Percentiles rank a stretch among this genome's conserved stretches.
phyloP scores from a whole-genome alignment of 2,113 vertebrate genomes.

The Rhynchomys soricoides region DNA sequence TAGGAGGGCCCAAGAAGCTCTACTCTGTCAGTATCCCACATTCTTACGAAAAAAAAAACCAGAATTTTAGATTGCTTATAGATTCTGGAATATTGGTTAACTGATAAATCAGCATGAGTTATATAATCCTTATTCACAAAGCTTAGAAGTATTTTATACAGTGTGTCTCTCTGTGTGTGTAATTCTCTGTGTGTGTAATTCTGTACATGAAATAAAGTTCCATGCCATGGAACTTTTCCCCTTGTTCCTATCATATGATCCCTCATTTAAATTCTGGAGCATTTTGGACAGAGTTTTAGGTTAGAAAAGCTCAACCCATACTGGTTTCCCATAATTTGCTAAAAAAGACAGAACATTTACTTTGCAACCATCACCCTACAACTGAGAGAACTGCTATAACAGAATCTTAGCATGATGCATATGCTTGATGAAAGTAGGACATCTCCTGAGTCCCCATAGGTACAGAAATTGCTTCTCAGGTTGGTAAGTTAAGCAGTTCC shows the following conservation, averaged over 20 bases:
- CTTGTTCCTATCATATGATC: not conserved
- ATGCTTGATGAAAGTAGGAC: not conserved
- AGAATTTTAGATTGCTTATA: not conserved
- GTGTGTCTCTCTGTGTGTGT: not conserved
- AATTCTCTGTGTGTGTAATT: not conserved
- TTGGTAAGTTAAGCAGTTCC: constrained; percentile 44
- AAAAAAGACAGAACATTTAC: not conserved
- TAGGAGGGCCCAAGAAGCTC: not conserved
- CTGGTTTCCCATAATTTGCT: not conserved
- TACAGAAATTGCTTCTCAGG: not conserved
- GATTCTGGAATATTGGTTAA: not conserved
- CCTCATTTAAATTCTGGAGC: not conserved
- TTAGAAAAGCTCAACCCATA: not conserved
- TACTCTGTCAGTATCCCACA: not conserved
- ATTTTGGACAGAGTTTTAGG: not conserved
- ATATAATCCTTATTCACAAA: not conserved
- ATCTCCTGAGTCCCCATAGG: not conserved
- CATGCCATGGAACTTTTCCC: not conserved
- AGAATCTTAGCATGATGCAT: constrained; percentile 13
- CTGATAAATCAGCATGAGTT: not conserved
- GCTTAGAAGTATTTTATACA: not conserved
- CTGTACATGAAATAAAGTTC: not conserved
- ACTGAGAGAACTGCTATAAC: constrained; percentile 4
- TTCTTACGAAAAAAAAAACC: not conserved
- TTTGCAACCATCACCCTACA: not conserved